Base-by-base conservation (phyloP, 1,140 invertebrate genomes). In the Hestina assimilis region DNA sequence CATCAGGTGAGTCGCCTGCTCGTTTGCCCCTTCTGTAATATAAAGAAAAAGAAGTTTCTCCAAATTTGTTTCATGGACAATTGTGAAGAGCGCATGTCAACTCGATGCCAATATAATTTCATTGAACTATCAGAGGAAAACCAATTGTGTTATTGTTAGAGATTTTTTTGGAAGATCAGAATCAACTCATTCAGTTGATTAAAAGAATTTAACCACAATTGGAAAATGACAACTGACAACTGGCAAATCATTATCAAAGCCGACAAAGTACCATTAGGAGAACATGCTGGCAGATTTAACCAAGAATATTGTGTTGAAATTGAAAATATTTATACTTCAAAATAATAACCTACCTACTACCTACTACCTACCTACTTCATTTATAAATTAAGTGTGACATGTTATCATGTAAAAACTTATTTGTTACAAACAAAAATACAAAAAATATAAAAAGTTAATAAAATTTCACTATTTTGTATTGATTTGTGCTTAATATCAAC, bases 1-100 rank as follows among this genome's bases (percentile, higher is more conserved):
- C n/a, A n/a, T n/a, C n/a, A n/a, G n/a, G n/a, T n/a, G n/a, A n/a
- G n/a, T n/a, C n/a, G n/a, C n/a, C n/a, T n/a, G n/a, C n/a, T n/a
- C n/a, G n/a, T n/a, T n/a, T n/a, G n/a, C n/a, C n/a, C n/a, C n/a
- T n/a, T n/a, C n/a, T n/a, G n/a, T n/a, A n/a, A n/a, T n/a, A n/a
- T n/a, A n/a, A n/a, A n/a, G n/a, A n/a, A n/a, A n/a, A n/a, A n/a
- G n/a, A n/a, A n/a, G n/a, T 88, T 86, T 83, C 60, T 85, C 24
- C 79, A 89, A 72, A 76, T 89, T 48, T 89, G 84, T 78, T 86
- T 84, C 60, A 78, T 83, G 59, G 73, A 67, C 53, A 56, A 71
- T 64, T 62, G 59, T 59, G 59, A 82, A 67, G 63, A 68, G 26
- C 58, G 59, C 42, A 61, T 63, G 56, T 56, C 66, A 33, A 58